These are phyloP conservation scores for Chymomyza procnemis DNA, from an alignment of 2,888 invertebrate species.

Conservation along the genomic window DNA sequence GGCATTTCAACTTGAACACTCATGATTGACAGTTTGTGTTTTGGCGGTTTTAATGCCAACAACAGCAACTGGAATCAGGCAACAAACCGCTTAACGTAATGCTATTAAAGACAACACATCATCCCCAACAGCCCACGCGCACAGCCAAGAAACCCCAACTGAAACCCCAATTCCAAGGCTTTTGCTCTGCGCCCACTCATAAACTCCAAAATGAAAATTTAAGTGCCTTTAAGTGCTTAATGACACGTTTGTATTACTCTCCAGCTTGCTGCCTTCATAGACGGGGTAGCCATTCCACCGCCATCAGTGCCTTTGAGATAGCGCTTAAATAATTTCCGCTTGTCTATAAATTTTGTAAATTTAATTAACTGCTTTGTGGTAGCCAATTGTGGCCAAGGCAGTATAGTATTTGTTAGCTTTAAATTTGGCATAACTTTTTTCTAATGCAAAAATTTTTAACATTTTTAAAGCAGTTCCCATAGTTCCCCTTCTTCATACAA, in stretches of 20 bases:
- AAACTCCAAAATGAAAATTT: conserved; percentile 20
- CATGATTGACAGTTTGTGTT: conserved; percentile 70
- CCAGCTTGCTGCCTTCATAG: conserved; percentile 47
- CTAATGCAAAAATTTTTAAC: no score
- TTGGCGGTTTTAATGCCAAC: conserved; percentile 57
- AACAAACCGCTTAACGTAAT: conserved; percentile 33
- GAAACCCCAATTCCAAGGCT: neutral
- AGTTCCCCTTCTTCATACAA: conserved; percentile 57
- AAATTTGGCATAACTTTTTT: no score
- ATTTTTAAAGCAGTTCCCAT: no score
- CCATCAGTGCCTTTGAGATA: no score
- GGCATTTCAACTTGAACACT: conserved; percentile 60
- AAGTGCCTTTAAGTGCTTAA: conserved; percentile 67
- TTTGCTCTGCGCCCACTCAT: neutral
- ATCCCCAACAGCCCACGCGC: no score
- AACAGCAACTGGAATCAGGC: conserved; percentile 36
- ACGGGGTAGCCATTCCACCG: neutral
- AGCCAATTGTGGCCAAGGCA: no score
- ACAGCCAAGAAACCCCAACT: no score
- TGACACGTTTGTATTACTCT: conserved; percentile 63
- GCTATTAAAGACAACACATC: no score
- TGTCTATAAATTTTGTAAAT: no score
- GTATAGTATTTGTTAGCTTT: no score
- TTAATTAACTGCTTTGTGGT: no score
- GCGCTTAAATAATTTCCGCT: no score